A percentile compares a stretch with the other conserved stretches of the same genome.
phyloP scores from a whole-genome alignment of 2,888 invertebrate species.

The Malthinus seriepunctatus region DNA sequence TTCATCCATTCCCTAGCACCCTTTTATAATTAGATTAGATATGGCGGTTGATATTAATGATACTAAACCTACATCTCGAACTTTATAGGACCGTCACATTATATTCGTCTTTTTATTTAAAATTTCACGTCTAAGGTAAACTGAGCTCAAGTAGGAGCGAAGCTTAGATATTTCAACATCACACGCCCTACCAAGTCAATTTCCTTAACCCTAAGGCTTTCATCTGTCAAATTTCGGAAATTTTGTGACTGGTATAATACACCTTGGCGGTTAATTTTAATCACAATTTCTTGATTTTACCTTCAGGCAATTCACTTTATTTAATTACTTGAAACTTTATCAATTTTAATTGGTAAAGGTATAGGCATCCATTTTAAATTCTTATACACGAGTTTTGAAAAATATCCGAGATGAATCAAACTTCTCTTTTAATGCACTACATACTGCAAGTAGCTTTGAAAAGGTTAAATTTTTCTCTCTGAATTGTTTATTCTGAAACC shows the following conservation, averaged over 20 bases:
- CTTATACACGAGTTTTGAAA: too few species aligned
- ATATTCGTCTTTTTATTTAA: constrained; percentile 23
- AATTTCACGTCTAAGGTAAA: not conserved
- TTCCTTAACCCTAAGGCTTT: constrained; percentile 42
- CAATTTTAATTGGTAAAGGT: too few species aligned
- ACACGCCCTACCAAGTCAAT: constrained; percentile 48
- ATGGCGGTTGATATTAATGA: constrained; percentile 34
- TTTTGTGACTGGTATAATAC: constrained; percentile 27
- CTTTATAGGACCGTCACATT: constrained; percentile 1
- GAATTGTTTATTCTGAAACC: too few species aligned
- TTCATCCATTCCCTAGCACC: constrained; percentile 26
- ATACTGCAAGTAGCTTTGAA: too few species aligned
- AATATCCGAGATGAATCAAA: too few species aligned
- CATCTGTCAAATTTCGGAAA: constrained; percentile 41
- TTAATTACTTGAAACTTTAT: constrained; percentile 18
- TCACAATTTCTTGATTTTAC: constrained; percentile 37
- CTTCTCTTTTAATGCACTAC: too few species aligned
- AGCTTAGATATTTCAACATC: constrained; percentile 39
- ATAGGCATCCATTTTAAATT: too few species aligned
- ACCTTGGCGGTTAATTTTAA: constrained; percentile 36
- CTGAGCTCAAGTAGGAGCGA: not conserved
- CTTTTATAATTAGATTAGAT: constrained; percentile 32
- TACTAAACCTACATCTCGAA: constrained; percentile 22
- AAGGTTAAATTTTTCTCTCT: too few species aligned
- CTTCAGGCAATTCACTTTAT: constrained; percentile 26